A percentile compares a stretch with the other conserved stretches of the same genome.
These are phyloP conservation scores for Choristoneura rosaceana DNA, from an alignment of 2,888 invertebrate genomes.

Conservation along the genomic window DNA sequence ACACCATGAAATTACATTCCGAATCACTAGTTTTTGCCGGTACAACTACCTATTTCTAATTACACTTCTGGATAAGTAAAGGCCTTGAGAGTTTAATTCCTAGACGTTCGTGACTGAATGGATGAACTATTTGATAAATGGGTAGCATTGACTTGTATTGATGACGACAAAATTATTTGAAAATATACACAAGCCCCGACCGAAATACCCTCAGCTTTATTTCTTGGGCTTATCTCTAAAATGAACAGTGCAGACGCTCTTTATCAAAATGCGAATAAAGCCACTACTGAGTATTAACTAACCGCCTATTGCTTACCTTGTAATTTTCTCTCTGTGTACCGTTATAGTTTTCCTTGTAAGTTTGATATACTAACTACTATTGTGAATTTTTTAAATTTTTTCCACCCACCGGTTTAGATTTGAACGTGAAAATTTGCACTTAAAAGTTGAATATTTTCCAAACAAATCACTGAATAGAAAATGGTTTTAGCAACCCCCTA, in stretches of 20 bases:
- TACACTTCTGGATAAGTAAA: slow-evolving; percentile 63
- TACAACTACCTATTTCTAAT: slow-evolving; percentile 50
- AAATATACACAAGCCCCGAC: slow-evolving; percentile 12
- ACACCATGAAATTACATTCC: slow-evolving; percentile 52
- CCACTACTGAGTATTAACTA: too few relatives aligned
- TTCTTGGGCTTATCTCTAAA: not conserved
- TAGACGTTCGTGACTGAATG: slow-evolving; percentile 66
- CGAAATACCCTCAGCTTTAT: not conserved
- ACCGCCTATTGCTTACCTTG: too few relatives aligned
- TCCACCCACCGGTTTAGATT: too few relatives aligned
- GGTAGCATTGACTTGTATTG: slow-evolving; percentile 56
- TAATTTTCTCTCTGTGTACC: too few relatives aligned
- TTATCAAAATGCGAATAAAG: slow-evolving; percentile 20
- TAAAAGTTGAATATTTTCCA: too few relatives aligned
- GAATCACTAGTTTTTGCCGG: slow-evolving; percentile 55
- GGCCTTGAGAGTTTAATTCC: slow-evolving; percentile 60
- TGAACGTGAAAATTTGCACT: too few relatives aligned
- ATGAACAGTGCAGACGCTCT: slow-evolving; percentile 15
- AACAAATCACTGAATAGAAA: too few relatives aligned
- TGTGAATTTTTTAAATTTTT: too few relatives aligned
- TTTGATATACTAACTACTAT: too few relatives aligned
- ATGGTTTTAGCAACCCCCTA: too few relatives aligned
- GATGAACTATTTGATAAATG: slow-evolving; percentile 58
- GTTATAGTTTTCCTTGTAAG: too few relatives aligned
- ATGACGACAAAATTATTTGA: slow-evolving; percentile 43